phyloP scores from a whole-genome alignment of 2,797 vertebrate genomes.

The Syndactyla subalaris region DNA sequence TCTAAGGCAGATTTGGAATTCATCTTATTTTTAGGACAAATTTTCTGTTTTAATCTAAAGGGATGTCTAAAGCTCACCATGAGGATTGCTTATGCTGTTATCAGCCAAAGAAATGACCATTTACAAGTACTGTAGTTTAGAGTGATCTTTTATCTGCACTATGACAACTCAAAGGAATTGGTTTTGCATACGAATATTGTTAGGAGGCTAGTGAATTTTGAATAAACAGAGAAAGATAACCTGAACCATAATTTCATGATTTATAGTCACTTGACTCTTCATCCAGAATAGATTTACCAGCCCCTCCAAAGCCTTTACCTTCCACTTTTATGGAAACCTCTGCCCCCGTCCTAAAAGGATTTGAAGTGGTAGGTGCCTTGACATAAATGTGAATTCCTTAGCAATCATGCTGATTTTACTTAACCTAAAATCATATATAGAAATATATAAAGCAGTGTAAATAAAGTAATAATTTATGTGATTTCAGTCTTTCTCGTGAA shows the following conservation, averaged over 20 bases:
- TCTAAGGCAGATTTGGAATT: neutral
- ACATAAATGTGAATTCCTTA: neutral
- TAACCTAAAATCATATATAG: neutral
- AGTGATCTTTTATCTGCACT: neutral
- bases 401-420: neutral
- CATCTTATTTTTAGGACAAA: neutral
- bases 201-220: neutral
- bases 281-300: neutral
- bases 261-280: neutral
- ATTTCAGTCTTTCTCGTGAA: neutral
- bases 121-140: neutral
- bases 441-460: neutral
- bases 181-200: neutral
- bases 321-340: neutral
- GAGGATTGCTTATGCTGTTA: neutral
- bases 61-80: neutral
- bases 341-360: neutral
- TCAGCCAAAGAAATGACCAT: fast-evolving
- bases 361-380: neutral
- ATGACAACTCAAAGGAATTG: neutral
- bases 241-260: neutral
- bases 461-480: neutral
- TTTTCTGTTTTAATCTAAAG: neutral
- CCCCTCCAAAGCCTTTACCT: fast-evolving
- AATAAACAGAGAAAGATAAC: neutral